Conservation (phyloP, 2,888 invertebrate species). For the Conistra vaccinii region DNA sequence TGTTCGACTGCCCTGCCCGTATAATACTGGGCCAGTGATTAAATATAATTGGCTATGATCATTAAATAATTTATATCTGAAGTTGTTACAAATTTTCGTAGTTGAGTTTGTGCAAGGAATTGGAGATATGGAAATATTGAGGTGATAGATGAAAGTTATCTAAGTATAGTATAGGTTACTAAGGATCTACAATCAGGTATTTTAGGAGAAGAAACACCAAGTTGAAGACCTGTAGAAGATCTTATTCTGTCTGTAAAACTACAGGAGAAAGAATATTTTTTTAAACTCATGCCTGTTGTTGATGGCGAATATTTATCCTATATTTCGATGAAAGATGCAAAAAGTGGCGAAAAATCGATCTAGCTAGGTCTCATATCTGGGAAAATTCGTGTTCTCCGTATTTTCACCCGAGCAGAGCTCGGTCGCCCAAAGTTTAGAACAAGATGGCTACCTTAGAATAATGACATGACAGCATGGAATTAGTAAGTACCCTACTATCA, state of each 20-base stretch:
- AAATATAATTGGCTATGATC: constrained; percentile 53
- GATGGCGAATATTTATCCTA: too few species aligned
- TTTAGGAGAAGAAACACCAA: not conserved
- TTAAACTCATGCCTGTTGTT: too few species aligned
- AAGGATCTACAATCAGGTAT: not conserved
- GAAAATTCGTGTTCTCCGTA: too few species aligned
- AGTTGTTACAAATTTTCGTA: constrained; percentile 12
- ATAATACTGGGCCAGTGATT: constrained; percentile 49
- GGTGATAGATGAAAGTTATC: not conserved
- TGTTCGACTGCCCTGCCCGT: constrained; percentile 43
- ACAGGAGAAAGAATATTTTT: not conserved
- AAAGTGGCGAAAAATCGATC: too few species aligned
- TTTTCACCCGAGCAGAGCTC: too few species aligned
- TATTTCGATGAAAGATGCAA: too few species aligned
- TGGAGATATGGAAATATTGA: not conserved
- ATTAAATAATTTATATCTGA: constrained; percentile 40
- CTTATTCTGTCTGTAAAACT: not conserved
- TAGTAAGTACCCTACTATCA: too few species aligned
- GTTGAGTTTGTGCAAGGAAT: constrained; percentile 11
- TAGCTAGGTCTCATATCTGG: too few species aligned
- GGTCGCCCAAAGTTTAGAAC: too few species aligned
- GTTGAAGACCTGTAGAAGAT: not conserved
- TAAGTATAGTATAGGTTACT: not conserved
- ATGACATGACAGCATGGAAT: too few species aligned
- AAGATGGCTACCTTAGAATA: too few species aligned